Conservation (phyloP, 2,888 invertebrate species). For the Philaethria dido region DNA sequence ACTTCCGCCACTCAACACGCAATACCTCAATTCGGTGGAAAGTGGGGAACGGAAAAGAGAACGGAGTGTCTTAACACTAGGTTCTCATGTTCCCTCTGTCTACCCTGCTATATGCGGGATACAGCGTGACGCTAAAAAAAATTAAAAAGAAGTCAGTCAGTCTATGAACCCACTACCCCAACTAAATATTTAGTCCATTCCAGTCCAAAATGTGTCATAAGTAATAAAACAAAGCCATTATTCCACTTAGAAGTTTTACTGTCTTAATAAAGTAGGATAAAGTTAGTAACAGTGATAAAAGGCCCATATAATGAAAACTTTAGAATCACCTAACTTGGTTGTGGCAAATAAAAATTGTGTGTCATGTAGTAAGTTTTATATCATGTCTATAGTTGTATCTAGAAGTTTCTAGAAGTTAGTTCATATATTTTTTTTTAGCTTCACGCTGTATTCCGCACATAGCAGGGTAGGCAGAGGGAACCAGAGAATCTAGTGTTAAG, state of each 20-base stretch:
- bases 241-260: slow-evolving; percentile 14
- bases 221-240: slow-evolving; percentile 13
- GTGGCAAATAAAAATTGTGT: not conserved
- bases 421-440: too few species aligned
- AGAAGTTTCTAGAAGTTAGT: not conserved
- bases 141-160: not conserved
- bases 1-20: too few species aligned
- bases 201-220: not conserved
- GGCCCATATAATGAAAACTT: slow-evolving; percentile 27
- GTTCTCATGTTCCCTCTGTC: too few species aligned
- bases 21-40: too few species aligned
- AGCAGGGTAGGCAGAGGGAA: too few species aligned
- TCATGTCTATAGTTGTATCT: not conserved
- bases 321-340: slow-evolving; percentile 15
- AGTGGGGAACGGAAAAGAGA: too few species aligned
- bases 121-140: too few species aligned
- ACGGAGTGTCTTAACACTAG: too few species aligned
- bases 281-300: slow-evolving; percentile 24
- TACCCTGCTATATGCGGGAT: too few species aligned
- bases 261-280: slow-evolving; percentile 10
- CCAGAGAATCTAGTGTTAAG: too few species aligned
- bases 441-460: too few species aligned
- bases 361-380: not conserved
- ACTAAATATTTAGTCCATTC: not conserved
- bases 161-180: not conserved